Conservation (phyloP, 2,797 vertebrate species). For the Lepilemur septentrionalis region DNA sequence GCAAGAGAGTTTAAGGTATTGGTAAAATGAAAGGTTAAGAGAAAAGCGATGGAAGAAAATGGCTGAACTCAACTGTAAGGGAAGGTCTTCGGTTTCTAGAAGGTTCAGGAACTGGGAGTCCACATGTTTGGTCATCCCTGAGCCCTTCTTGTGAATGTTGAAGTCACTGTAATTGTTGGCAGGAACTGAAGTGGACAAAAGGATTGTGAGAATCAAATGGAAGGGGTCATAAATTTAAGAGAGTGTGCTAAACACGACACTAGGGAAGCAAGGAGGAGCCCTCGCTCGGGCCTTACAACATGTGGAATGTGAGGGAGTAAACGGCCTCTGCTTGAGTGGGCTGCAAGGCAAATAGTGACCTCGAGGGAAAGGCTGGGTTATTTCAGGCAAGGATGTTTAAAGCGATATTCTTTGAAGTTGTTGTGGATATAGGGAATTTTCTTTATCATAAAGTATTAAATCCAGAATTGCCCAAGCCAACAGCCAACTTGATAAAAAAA, state of each 20-base stretch:
- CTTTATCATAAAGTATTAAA: neutral
- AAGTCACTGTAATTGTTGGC: neutral
- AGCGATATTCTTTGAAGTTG: neutral
- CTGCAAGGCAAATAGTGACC: neutral
- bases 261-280: neutral
- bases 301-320: neutral
- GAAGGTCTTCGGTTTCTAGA: neutral
- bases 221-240: neutral
- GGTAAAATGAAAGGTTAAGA: neutral
- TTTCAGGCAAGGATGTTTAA: neutral
- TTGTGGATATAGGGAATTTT: neutral
- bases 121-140: neutral
- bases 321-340: neutral
- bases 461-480: neutral
- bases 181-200: neutral
- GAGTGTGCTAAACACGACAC: too few relatives aligned
- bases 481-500: neutral
- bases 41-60: neutral
- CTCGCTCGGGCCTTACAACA: neutral
- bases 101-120: neutral
- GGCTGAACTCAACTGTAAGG: neutral
- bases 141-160: neutral
- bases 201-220: neutral
- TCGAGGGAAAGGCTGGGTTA: neutral
- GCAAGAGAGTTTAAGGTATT: neutral